Conservation (phyloP, 2,113 vertebrate genomes). For the Mirza zaza region DNA sequence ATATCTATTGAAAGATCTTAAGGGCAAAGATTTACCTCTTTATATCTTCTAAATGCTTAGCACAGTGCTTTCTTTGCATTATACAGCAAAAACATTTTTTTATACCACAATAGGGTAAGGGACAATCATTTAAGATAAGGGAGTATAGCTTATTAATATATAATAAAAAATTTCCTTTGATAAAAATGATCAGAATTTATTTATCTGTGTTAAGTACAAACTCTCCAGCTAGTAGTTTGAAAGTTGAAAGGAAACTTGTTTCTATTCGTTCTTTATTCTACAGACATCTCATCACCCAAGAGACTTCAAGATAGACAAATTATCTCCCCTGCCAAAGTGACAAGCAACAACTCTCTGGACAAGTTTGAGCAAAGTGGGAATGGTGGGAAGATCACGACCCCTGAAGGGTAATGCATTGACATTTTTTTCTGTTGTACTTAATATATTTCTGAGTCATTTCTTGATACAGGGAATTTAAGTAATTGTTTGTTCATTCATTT, state of each 20-base stretch:
- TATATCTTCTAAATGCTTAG: neutral
- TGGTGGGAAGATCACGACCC: slow-evolving; percentile 28
- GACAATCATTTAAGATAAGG: slow-evolving; percentile 8
- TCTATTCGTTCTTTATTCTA: slow-evolving; percentile 12
- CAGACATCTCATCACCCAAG: slow-evolving; percentile 68
- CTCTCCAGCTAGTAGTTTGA: neutral
- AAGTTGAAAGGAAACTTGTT: neutral
- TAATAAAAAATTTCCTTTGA: neutral
- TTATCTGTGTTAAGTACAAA: neutral
- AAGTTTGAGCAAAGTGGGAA: slow-evolving; percentile 64
- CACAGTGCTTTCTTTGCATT: neutral
- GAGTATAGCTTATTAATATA: neutral
- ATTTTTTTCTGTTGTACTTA: neutral
- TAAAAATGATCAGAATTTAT: slow-evolving; percentile 19
- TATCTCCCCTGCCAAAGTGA: slow-evolving; percentile 73
- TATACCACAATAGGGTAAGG: neutral
- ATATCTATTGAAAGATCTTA: neutral
- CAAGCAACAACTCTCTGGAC: slow-evolving; percentile 64
- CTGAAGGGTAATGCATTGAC: slow-evolving; percentile 57
- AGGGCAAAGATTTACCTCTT: neutral
- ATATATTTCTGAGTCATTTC: neutral
- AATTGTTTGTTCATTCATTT: neutral
- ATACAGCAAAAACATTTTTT: neutral
- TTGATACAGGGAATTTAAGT: neutral
- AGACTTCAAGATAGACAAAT: slow-evolving; percentile 70